A percentile compares a stretch with the other conserved stretches of the same genome.
Conservation (phyloP, 2,888 invertebrate species). For the Strigamia crassipes region DNA sequence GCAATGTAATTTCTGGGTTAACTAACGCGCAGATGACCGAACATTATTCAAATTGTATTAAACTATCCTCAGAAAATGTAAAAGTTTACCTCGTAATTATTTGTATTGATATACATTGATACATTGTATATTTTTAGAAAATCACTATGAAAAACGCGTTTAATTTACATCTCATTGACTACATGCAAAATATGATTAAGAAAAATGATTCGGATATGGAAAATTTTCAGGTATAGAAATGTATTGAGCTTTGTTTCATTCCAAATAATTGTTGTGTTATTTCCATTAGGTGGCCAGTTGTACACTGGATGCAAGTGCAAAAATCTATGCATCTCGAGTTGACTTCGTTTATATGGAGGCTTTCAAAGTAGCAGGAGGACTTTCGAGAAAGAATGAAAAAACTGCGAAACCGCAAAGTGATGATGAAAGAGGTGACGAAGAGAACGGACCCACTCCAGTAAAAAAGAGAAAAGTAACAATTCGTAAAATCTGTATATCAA, state of each 20-base stretch:
- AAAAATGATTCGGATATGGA: constrained; percentile 73
- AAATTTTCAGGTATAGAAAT: constrained; percentile 60
- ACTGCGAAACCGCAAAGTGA: constrained; percentile 46
- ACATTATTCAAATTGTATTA: constrained; percentile 75
- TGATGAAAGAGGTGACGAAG: constrained; percentile 51
- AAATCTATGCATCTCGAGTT: constrained; percentile 84
- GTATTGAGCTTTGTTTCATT: neutral
- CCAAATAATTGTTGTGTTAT: neutral
- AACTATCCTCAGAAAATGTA: constrained; percentile 80
- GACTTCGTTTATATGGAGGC: constrained; percentile 82
- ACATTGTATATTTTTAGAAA: constrained; percentile 66
- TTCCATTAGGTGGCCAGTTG: constrained; percentile 74
- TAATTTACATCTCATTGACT: constrained; percentile 82
- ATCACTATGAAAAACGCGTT: constrained; percentile 88
- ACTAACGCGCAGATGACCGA: constrained; percentile 62
- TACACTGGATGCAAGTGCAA: constrained; percentile 84
- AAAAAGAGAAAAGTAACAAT: constrained; percentile 54
- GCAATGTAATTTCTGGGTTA: constrained; percentile 57
- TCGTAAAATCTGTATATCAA: neutral
- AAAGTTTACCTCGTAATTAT: constrained; percentile 54
- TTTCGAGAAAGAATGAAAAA: constrained; percentile 54
- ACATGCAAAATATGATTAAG: constrained; percentile 73
- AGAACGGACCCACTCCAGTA: constrained; percentile 49
- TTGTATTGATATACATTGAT: neutral
- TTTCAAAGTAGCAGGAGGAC: constrained; percentile 74